A percentile compares a stretch with the other conserved stretches of the same genome.
phyloP scores from a whole-genome alignment of 2,797 vertebrate genomes.

The Xerus rutilus region DNA sequence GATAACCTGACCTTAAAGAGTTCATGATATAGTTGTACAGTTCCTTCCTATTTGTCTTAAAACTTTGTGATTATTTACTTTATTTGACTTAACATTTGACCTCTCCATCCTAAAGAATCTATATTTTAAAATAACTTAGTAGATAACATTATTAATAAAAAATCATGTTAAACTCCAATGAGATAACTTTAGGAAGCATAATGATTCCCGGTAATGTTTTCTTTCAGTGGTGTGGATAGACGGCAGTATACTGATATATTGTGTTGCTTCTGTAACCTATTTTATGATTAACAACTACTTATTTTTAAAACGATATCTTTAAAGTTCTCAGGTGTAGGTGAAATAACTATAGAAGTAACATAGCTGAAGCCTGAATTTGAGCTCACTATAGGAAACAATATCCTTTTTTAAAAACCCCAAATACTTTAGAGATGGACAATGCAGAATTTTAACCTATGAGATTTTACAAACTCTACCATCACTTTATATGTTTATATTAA shows the following conservation, averaged over 20 bases:
- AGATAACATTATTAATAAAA: conserved; percentile 39
- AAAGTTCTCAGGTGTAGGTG: conserved; percentile 37
- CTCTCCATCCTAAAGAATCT: conserved; percentile 24
- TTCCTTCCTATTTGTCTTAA: conserved; percentile 4
- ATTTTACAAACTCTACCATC: conserved; percentile 25
- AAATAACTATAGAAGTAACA: conserved; percentile 29
- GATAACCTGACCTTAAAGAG: conserved; percentile 42
- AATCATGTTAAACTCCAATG: conserved; percentile 10
- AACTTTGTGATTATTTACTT: conserved; percentile 48
- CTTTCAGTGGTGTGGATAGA: conserved; percentile 48
- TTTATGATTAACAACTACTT: conserved; percentile 54
- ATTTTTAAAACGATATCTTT: conserved; percentile 62
- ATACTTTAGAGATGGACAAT: conserved; percentile 41
- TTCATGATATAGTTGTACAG: background rate
- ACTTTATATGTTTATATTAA: conserved; percentile 49
- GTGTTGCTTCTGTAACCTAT: background rate
- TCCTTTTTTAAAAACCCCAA: background rate
- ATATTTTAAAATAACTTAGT: conserved; percentile 21
- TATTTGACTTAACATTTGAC: background rate
- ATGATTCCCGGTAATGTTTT: conserved; percentile 15
- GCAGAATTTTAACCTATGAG: conserved; percentile 56
- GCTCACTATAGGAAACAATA: conserved; percentile 15
- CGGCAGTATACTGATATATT: background rate
- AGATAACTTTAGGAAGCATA: conserved; percentile 47
- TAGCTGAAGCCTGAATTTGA: conserved; percentile 37